phyloP scores from a whole-genome alignment of 2,797 vertebrate genomes.

The Rhinoraja longicauda region DNA sequence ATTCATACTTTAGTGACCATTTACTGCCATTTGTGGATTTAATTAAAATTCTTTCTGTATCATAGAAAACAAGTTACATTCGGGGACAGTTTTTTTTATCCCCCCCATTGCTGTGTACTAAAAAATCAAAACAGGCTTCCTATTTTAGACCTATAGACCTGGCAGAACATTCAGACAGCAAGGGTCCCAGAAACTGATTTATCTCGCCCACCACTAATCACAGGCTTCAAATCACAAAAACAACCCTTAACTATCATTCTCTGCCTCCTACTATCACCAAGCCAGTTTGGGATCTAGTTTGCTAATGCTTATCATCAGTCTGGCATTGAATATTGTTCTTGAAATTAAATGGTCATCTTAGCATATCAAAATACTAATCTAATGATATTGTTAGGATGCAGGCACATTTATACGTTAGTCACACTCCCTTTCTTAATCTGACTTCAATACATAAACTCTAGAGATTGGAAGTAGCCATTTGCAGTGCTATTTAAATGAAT shows the following conservation, averaged over 20 bases:
- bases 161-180: too few species aligned
- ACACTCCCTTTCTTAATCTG: background rate
- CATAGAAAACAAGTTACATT: background rate
- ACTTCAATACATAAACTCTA: background rate
- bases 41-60: background rate
- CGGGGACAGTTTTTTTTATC: too few species aligned
- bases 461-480: too few species aligned
- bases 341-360: background rate
- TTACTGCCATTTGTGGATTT: background rate
- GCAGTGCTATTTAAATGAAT: background rate
- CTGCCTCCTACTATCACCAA: too few species aligned
- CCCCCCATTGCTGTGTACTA: too few species aligned
- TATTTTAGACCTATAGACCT: too few species aligned
- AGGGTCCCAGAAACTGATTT: too few species aligned
- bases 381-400: background rate
- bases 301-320: background rate
- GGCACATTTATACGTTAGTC: background rate
- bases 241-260: too few species aligned
- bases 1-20: background rate
- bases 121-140: too few species aligned
- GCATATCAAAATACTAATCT: background rate
- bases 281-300: background rate
- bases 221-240: too few species aligned
- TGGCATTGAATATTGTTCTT: background rate
- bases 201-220: too few species aligned